These are phyloP conservation scores for Dicyrtoma fusca DNA, from an alignment of 2,888 invertebrate species.

Conservation along the genomic window DNA sequence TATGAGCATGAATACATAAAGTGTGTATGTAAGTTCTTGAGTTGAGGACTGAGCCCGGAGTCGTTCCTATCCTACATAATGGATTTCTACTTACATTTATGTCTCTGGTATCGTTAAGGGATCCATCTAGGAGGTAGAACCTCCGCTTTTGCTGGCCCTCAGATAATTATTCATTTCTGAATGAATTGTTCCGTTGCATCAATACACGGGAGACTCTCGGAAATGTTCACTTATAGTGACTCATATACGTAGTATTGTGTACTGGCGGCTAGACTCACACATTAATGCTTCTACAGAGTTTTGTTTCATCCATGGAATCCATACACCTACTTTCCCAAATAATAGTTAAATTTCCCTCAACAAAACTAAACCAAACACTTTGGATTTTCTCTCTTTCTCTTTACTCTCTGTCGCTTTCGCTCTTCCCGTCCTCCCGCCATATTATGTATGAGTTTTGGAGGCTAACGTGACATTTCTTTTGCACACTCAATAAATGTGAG, in stretches of 20 bases:
- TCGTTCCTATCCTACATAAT: too few relatives aligned
- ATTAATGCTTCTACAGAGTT: too few relatives aligned
- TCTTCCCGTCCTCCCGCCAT: neutral
- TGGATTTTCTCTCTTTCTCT: neutral
- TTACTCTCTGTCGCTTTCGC: neutral
- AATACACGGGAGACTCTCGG: constrained; percentile 13
- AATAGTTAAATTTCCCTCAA: constrained; percentile 9
- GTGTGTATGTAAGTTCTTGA: too few relatives aligned
- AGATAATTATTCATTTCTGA: constrained; percentile 28
- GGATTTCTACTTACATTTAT: neutral
- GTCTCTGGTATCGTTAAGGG: neutral
- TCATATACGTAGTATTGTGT: too few relatives aligned
- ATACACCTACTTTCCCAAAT: neutral
- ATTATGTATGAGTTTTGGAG: too few relatives aligned
- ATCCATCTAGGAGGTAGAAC: neutral
- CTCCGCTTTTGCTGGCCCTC: constrained; percentile 3
- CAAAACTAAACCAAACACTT: neutral
- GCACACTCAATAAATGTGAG: too few relatives aligned
- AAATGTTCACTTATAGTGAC: neutral
- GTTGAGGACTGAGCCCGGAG: too few relatives aligned
- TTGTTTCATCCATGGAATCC: too few relatives aligned
- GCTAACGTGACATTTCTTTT: too few relatives aligned
- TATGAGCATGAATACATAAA: too few relatives aligned
- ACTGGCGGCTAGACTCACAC: too few relatives aligned
- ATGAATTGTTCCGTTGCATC: constrained; percentile 28